These are phyloP conservation scores for Phalera bucephala DNA, from an alignment of 2,888 invertebrate species.

Conservation along the genomic window DNA sequence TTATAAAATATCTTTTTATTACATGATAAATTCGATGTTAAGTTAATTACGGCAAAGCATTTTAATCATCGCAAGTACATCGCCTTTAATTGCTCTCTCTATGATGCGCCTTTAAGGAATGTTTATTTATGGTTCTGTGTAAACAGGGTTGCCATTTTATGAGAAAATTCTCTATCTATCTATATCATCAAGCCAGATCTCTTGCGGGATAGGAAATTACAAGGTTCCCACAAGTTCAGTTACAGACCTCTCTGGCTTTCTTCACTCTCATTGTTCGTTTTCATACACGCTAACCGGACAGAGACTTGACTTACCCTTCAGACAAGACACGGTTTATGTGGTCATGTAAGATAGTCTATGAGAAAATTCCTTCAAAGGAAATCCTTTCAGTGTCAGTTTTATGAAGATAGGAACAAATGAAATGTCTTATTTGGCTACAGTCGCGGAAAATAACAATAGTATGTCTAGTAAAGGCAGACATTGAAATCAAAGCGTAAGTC, in stretches of 20 bases:
- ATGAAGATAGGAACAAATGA: background rate
- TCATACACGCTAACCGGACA: too few relatives aligned
- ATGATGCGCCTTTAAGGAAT: conserved; percentile 34
- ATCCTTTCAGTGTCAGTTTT: background rate
- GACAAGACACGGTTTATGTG: too few relatives aligned
- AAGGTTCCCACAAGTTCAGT: too few relatives aligned
- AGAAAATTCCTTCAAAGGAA: too few relatives aligned
- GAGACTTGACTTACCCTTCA: too few relatives aligned
- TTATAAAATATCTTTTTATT: conserved; percentile 9
- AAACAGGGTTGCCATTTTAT: conserved; percentile 1
- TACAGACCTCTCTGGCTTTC: too few relatives aligned
- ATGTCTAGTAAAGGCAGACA: background rate
- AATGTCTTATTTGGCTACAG: background rate
- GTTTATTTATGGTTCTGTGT: conserved; percentile 36
- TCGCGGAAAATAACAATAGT: background rate
- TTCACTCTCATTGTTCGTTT: too few relatives aligned
- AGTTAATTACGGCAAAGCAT: conserved; percentile 17
- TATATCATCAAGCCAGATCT: too few relatives aligned
- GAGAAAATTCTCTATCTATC: too few relatives aligned
- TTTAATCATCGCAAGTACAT: conserved; percentile 15
- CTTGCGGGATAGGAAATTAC: too few relatives aligned
- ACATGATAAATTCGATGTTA: conserved; percentile 11
- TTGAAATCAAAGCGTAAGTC: background rate
- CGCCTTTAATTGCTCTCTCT: conserved; percentile 30
- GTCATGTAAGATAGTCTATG: too few relatives aligned